A percentile compares a stretch with the other conserved stretches of the same genome.
Evolutionary conservation across 2,888 invertebrate species (phyloP).

Genomic region (Caenorhabditis zanzibari): DNA sequence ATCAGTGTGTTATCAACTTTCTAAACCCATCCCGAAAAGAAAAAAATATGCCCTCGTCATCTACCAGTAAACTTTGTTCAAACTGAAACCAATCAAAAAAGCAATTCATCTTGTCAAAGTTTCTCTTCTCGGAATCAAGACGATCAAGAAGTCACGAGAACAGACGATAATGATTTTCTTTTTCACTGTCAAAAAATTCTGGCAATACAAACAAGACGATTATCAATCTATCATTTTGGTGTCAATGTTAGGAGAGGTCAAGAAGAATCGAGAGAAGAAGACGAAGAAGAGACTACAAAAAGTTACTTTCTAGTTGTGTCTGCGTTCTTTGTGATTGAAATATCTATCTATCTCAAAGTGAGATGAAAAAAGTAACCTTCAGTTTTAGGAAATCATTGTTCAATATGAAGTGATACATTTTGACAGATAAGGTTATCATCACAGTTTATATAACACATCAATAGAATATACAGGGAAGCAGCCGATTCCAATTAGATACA

Average conservation of each 20-base stretch:
- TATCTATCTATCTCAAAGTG: conserved; percentile 13
- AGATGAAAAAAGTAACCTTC: conserved; percentile 30
- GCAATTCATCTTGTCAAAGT: conserved; percentile 37
- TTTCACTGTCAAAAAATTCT: conserved; percentile 32
- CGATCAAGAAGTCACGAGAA: conserved; percentile 32
- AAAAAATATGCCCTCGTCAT: neutral
- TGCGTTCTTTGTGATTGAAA: conserved; percentile 38
- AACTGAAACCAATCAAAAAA: conserved; percentile 21
- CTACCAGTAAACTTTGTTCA: conserved; percentile 7
- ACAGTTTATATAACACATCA: neutral
- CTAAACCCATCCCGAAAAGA: neutral
- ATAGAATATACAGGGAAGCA: conserved; percentile 5
- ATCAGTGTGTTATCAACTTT: neutral
- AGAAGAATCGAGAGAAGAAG: neutral
- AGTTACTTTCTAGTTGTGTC: conserved; percentile 33
- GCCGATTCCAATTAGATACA: conserved; percentile 11
- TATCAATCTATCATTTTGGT: conserved; percentile 38
- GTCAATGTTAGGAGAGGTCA: neutral
- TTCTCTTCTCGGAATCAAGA: conserved; percentile 3
- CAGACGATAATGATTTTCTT: neutral
- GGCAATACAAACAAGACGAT: conserved; percentile 43
- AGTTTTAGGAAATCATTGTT: conserved; percentile 26
- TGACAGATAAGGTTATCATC: conserved; percentile 13
- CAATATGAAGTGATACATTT: conserved; percentile 16
- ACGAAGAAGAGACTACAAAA: conserved; percentile 46